Evolutionary conservation across 2,113 vertebrate genomes (phyloP).

Genomic region (Cyanistes caeruleus): DNA sequence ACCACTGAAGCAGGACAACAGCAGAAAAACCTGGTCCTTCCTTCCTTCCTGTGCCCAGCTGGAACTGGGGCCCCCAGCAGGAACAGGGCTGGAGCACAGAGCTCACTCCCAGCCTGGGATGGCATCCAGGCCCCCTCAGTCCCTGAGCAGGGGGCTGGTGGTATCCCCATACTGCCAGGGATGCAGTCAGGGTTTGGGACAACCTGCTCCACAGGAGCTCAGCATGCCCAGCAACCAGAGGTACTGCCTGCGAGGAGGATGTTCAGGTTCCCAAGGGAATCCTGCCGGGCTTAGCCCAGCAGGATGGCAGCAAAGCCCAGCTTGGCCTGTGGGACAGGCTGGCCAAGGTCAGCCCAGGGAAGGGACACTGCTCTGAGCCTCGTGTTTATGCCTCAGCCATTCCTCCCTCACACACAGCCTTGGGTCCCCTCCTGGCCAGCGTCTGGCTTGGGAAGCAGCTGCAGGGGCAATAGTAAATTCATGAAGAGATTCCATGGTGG

Average conservation of each 20-base stretch:
- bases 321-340: not conserved
- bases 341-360: not conserved
- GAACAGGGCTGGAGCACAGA: not conserved
- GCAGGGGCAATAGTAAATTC: not conserved
- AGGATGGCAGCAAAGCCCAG: not conserved
- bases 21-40: not conserved
- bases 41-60: not conserved
- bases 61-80: not conserved
- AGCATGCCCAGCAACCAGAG: accelerated
- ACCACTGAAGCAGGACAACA: accelerated
- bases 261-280: not conserved
- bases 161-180: accelerated
- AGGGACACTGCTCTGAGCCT: not conserved
- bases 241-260: not conserved
- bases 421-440: not conserved
- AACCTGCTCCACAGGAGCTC: not conserved
- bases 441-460: not conserved
- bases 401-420: not conserved
- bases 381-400: accelerated
- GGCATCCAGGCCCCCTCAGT: not conserved
- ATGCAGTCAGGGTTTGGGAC: not conserved
- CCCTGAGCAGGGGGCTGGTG: accelerated
- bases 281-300: not conserved
- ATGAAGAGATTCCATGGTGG: not conserved
- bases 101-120: accelerated